A percentile compares a stretch with the other conserved stretches of the same genome.
These are phyloP conservation scores for Misgurnus anguillicaudatus DNA, from an alignment of 2,113 vertebrate species.

Conservation along the genomic window DNA sequence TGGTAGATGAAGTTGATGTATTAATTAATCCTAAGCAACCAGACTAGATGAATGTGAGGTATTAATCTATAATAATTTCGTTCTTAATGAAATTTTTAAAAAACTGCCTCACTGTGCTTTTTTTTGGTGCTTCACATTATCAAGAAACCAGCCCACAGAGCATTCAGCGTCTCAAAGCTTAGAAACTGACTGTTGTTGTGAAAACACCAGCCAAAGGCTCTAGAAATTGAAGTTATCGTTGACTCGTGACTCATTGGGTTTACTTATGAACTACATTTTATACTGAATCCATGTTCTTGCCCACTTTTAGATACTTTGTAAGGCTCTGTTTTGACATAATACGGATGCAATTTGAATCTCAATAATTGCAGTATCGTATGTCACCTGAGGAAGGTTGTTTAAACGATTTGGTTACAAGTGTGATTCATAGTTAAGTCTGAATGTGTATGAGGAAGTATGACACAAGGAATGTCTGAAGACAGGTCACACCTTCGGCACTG, in stretches of 20 bases:
- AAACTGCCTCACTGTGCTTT: neutral
- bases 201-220: neutral
- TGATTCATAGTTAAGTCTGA: constrained; percentile 33
- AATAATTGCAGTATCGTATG: neutral
- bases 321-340: constrained; percentile 18
- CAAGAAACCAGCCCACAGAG: neutral
- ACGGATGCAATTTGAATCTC: neutral
- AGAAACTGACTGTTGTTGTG: neutral
- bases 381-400: neutral
- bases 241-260: neutral
- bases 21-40: constrained; percentile 15
- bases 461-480: constrained; percentile 29
- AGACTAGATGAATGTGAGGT: neutral
- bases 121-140: constrained; percentile 4
- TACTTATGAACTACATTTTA: neutral
- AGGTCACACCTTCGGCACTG: neutral
- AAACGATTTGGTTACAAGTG: constrained; percentile 9
- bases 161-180: neutral
- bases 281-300: neutral
- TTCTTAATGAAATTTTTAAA: constrained; percentile 18
- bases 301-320: neutral
- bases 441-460: constrained; percentile 37
- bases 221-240: neutral
- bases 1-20: constrained; percentile 28
- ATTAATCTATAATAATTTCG: constrained; percentile 1